Percentiles rank a stretch among this genome's conserved stretches.
Conservation (phyloP, 2,888 invertebrate genomes). For the Pyralis farinalis region DNA sequence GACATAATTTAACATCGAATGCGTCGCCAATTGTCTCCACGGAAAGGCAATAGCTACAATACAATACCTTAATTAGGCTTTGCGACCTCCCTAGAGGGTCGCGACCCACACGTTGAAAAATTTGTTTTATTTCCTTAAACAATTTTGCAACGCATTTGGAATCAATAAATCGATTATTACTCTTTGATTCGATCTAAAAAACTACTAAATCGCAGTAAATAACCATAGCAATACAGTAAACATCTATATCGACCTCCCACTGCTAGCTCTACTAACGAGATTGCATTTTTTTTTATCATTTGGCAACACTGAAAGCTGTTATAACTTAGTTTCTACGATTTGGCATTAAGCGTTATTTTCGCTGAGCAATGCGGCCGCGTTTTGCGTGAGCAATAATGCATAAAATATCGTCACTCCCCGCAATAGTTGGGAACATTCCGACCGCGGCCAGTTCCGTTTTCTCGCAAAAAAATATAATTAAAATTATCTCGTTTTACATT, state of each 20-base stretch:
- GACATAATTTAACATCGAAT: too few relatives aligned
- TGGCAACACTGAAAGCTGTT: conserved; percentile 1
- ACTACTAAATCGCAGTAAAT: background rate
- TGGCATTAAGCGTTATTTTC: background rate
- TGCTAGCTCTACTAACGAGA: background rate
- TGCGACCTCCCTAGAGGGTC: too few relatives aligned
- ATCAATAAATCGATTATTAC: too few relatives aligned
- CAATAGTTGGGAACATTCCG: background rate
- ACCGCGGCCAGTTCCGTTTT: background rate
- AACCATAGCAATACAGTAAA: background rate
- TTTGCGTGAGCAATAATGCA: conserved; percentile 8
- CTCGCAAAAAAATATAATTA: background rate
- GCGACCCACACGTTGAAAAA: too few relatives aligned
- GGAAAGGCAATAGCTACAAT: too few relatives aligned
- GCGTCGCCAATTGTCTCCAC: too few relatives aligned
- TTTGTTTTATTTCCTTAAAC: too few relatives aligned
- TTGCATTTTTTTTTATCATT: conserved; percentile 8
- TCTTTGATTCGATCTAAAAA: conserved; percentile 3
- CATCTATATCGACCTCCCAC: background rate
- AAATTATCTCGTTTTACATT: background rate
- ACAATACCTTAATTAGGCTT: too few relatives aligned
- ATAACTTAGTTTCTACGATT: background rate
- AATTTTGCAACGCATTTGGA: too few relatives aligned
- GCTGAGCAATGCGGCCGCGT: background rate
- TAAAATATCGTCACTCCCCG: conserved; percentile 3